phyloP scores from a whole-genome alignment of 2,797 vertebrate genomes.

The Leptodactylus fallax region DNA sequence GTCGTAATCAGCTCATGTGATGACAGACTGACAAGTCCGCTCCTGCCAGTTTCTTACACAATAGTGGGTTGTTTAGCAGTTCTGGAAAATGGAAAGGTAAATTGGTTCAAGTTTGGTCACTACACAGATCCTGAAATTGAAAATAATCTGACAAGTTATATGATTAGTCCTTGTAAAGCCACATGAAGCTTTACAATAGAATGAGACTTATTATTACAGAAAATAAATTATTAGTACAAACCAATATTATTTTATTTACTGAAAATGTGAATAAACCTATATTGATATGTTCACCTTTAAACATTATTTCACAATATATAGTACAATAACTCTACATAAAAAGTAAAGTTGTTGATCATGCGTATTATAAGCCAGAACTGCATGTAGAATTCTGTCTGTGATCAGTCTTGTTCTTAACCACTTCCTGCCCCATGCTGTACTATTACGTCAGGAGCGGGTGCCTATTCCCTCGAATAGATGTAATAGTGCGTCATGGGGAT shows the following conservation, averaged over 20 bases:
- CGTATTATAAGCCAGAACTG: no score
- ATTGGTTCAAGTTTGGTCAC: conserved; percentile 69
- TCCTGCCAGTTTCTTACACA: conserved; percentile 64
- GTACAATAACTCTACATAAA: background rate
- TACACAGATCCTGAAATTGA: conserved; percentile 3
- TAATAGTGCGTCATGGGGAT: no score
- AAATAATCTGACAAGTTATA: conserved; percentile 26
- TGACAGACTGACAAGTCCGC: conserved; percentile 71
- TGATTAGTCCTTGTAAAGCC: background rate
- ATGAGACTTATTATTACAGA: background rate
- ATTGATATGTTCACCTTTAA: background rate
- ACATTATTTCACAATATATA: background rate
- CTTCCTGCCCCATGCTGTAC: no score
- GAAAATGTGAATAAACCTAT: no score
- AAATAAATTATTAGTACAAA: background rate
- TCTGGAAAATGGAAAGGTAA: conserved; percentile 36
- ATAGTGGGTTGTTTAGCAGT: conserved; percentile 68
- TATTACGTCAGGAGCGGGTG: no score
- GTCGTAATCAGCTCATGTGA: conserved; percentile 71
- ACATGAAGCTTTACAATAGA: background rate
- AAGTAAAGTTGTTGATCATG: no score
- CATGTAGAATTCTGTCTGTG: no score
- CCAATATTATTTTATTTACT: background rate
- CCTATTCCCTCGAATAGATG: no score
- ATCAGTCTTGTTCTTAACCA: no score